Base-by-base conservation (phyloP, 2,113 vertebrate genomes). In the Semicossyphus pulcher region DNA sequence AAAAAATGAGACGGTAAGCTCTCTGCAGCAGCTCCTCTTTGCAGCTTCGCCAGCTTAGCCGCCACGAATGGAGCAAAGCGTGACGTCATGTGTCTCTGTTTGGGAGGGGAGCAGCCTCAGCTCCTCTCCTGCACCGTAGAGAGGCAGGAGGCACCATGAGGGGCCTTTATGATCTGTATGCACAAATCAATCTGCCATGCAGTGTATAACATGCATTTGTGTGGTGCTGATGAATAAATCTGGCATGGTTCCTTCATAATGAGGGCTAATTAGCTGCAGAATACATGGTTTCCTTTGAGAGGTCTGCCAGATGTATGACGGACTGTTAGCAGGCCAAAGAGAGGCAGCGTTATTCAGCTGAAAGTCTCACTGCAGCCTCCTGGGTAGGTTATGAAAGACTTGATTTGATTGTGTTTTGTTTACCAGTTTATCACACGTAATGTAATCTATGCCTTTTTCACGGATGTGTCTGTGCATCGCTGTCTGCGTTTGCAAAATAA, bases 41-140 rank as follows among this genome's bases (percentile, higher is more conserved):
- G 61, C 53, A 32, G 64, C 71, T 62, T 25, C n/a, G n/a, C n/a
- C n/a, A n/a, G n/a, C n/a, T 4, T 47, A 28, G 28, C 45, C 31
- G 2, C n/a, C 69, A 79, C 78, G 72, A 84, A 89, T 84, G 75
- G 77, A 90, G 76, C 73, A 63, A 78, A 71, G 7, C 36, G 21
- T 75, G 72, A 70, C 48, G 85, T 94, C 94, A 94, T 84, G 87
- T 88, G 89, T 86, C 88, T 87, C 76, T 70, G 70, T 53, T 62
- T 75, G 92, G 91, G 90, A 79, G 91, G 91, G 86, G 72, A 85
- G 78, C 81, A 87, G 79, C 82, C 79, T 86, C 84, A 89, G 81
- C 79, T 87, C 82, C 72, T 87, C 76, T 75, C 58, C 78, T 83
- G 80, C 83, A 82, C 79, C 73, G 79, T 77, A 64, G 66, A 75